phyloP scores from a whole-genome alignment of 2,888 invertebrate species.

The Cataglyphis cursor region DNA sequence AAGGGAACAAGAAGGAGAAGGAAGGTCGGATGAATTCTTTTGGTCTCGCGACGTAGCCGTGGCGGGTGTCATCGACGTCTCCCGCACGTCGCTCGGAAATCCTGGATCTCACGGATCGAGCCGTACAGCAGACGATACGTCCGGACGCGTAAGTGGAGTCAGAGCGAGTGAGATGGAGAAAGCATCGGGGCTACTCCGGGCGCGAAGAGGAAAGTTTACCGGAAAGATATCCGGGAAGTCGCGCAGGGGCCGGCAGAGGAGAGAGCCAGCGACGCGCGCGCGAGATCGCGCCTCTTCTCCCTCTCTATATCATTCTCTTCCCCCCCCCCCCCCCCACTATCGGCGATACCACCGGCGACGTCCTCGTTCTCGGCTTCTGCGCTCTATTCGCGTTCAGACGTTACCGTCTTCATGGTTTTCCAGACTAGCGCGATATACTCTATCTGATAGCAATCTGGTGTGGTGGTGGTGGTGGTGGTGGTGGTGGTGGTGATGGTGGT shows the following conservation, averaged over 20 bases:
- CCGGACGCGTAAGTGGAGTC: slow-evolving; percentile 66
- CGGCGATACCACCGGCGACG: slow-evolving; percentile 55
- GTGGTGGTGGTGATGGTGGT: neutral
- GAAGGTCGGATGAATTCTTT: slow-evolving; percentile 37
- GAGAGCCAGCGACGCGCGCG: slow-evolving; percentile 65
- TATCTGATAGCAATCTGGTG: slow-evolving; percentile 36
- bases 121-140: slow-evolving; percentile 75
- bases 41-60: slow-evolving; percentile 62
- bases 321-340: slow-evolving; percentile 36
- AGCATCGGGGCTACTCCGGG: slow-evolving; percentile 54
- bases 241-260: slow-evolving; percentile 67
- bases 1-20: slow-evolving; percentile 30
- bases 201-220: slow-evolving; percentile 81
- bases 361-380: slow-evolving; percentile 70
- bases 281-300: slow-evolving; percentile 67
- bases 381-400: slow-evolving; percentile 69
- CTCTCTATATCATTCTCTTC: slow-evolving; percentile 32
- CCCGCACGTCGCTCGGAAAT: slow-evolving; percentile 77
- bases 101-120: slow-evolving; percentile 79
- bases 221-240: slow-evolving; percentile 85
- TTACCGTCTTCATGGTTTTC: slow-evolving; percentile 60
- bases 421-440: neutral
- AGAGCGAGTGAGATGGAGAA: slow-evolving; percentile 58
- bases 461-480: neutral
- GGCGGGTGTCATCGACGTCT: slow-evolving; percentile 64